Evolutionary conservation across 1,140 invertebrate genomes (phyloP), one percentile per base, ranked within the genome.

Genomic region (Oreohelix idahoensis): DNA sequence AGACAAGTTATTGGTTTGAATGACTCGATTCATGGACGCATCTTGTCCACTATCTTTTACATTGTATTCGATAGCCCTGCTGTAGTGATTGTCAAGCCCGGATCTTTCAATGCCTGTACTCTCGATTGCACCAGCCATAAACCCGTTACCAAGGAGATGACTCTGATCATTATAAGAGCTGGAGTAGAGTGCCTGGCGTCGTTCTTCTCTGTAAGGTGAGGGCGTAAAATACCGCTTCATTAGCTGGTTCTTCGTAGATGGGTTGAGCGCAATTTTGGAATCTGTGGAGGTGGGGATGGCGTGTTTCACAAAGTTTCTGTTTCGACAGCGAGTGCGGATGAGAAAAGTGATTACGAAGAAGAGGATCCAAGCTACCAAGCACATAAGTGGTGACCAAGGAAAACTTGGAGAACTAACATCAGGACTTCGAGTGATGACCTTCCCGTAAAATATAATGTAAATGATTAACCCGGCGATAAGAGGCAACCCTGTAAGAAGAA

Each of bases 251-350:
- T 85, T 83, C 20, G 77, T 85, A 35, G 78, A 70, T 35, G 84
- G 84, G 53, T 79, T 79, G 45, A 79, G 36, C 15, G 78, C 84
- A 35, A 85, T 49, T 51, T 83, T 85, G 39, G 81, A 49, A 49
- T 85, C 84, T 35, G 79, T 81, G 49, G 84, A 85, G 2, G 71
- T 80, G 10, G 84, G 84, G 29, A 85, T 85, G 58, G 77, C 81
- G 78, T 80, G 38, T 66, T 83, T 69, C 26, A 80, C 15, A 29
- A 79, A 75, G 75, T 63, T 38, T 8, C 39, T 17, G 10, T 51
- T 51, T 20, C 84, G 36, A 58, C 81, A 83, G 29, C 66, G 63
- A 32, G 83, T 5, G 51, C 79, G 84, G 63, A 84, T 78, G 23
- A 85, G 71, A 29, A 83, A 42, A 35, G 49, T 63, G 58, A 85